phyloP scores from a whole-genome alignment of 2,113 vertebrate genomes.

The Tupaia tana region DNA sequence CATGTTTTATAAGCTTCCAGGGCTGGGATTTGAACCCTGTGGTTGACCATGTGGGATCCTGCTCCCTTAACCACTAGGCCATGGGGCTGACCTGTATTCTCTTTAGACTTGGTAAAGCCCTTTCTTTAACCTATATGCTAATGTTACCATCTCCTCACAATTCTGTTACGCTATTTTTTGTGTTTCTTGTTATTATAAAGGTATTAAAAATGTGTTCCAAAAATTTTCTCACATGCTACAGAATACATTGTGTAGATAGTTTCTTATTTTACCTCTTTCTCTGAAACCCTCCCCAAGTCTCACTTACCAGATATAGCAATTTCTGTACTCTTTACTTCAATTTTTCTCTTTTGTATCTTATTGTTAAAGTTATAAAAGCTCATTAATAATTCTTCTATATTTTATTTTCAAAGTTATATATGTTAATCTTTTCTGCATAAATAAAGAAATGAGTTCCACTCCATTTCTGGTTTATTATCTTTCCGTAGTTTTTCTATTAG shows the following conservation, averaged over 20 bases:
- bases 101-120: background rate
- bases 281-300: background rate
- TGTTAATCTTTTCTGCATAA: constrained; percentile 31
- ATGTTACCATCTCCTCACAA: background rate
- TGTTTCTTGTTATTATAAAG: background rate
- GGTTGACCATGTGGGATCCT: too few relatives aligned
- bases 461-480: constrained; percentile 33
- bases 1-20: too few relatives aligned
- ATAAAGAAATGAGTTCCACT: background rate
- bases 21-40: too few relatives aligned
- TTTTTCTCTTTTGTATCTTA: constrained; percentile 48
- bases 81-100: too few relatives aligned
- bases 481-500: background rate
- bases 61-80: too few relatives aligned
- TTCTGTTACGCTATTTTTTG: background rate
- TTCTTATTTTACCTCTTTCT: background rate
- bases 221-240: background rate
- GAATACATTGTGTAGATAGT: background rate
- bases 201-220: constrained; percentile 12
- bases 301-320: background rate
- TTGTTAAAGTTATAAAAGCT: background rate
- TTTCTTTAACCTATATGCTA: background rate
- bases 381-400: background rate
- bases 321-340: background rate
- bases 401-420: constrained; percentile 35